Conservation (phyloP, 2,888 invertebrate species). For the Euzophera pinguis region DNA sequence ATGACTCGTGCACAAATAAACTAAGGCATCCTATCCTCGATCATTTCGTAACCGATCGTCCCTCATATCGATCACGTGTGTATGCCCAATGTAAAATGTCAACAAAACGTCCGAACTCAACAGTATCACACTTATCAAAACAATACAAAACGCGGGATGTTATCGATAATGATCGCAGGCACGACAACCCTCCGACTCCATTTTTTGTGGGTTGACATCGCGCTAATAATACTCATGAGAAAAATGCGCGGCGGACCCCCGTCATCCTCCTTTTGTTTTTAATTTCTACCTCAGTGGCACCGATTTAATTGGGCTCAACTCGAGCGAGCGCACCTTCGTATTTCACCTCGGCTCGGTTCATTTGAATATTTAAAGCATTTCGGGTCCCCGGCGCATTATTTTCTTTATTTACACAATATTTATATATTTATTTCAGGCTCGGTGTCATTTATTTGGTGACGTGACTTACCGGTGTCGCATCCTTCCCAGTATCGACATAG, state of each 20-base stretch:
- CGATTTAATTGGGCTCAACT: constrained; percentile 79
- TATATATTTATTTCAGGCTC: constrained; percentile 75
- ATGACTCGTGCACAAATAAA: constrained; percentile 36
- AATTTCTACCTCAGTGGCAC: constrained; percentile 81
- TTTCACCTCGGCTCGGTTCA: constrained; percentile 78
- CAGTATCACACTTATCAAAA: constrained; percentile 74
- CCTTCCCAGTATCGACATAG: constrained; percentile 79
- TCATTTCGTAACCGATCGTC: constrained; percentile 19
- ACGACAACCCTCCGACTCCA: constrained; percentile 70
- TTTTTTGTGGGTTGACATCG: constrained; percentile 78
- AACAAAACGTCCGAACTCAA: constrained; percentile 56
- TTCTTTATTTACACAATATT: constrained; percentile 78
- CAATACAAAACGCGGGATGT: constrained; percentile 77
- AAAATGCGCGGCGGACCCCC: constrained; percentile 75
- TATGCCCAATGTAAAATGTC: constrained; percentile 63
- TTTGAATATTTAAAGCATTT: constrained; percentile 80
- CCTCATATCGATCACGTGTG: constrained; percentile 60
- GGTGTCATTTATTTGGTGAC: constrained; percentile 77
- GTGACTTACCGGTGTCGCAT: constrained; percentile 78
- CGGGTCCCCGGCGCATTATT: constrained; percentile 70
- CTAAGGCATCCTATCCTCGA: constrained; percentile 17
- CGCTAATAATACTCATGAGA: constrained; percentile 80
- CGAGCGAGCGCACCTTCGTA: constrained; percentile 77
- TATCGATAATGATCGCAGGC: constrained; percentile 72
- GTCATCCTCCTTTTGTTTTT: constrained; percentile 78